Conservation (phyloP, 2,113 vertebrate genomes). For the Phodopus roborovskii region DNA sequence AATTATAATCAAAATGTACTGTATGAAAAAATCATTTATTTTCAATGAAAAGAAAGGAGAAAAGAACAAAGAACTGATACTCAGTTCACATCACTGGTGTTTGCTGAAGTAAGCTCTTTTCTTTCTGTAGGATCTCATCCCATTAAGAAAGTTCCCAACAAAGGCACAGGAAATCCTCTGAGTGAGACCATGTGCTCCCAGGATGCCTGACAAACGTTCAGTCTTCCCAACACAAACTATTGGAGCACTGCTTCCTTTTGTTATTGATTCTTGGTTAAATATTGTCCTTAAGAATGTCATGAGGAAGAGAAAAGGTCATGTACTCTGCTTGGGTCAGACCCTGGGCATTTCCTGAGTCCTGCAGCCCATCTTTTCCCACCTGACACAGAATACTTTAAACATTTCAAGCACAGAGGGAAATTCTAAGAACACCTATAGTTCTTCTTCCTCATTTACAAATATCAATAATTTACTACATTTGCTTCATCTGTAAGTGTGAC, state of each 20-base stretch:
- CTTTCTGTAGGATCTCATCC: not conserved
- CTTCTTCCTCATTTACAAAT: not conserved
- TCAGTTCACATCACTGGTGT: not conserved
- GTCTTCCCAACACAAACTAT: not conserved
- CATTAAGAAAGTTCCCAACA: not conserved
- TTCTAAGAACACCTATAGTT: not conserved
- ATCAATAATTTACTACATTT: conserved; percentile 21
- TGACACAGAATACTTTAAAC: not conserved
- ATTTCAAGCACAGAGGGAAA: conserved; percentile 36
- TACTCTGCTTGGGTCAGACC: not conserved
- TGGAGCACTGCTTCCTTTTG: not conserved
- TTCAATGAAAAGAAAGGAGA: not conserved
- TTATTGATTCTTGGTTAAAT: not conserved
- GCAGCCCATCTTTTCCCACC: not conserved
- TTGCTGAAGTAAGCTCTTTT: not conserved
- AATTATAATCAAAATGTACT: not conserved
- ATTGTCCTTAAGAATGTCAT: not conserved
- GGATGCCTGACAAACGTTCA: not conserved
- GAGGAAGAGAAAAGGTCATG: not conserved
- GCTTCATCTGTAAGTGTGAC: not conserved
- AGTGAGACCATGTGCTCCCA: not conserved
- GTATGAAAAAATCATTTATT: not conserved
- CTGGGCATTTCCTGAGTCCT: conserved; percentile 6
- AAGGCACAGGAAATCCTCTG: not conserved
- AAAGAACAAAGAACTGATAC: not conserved